These are phyloP conservation scores for Oligia fasciuncula DNA, from an alignment of 2,888 invertebrate species.

Conservation along the genomic window DNA sequence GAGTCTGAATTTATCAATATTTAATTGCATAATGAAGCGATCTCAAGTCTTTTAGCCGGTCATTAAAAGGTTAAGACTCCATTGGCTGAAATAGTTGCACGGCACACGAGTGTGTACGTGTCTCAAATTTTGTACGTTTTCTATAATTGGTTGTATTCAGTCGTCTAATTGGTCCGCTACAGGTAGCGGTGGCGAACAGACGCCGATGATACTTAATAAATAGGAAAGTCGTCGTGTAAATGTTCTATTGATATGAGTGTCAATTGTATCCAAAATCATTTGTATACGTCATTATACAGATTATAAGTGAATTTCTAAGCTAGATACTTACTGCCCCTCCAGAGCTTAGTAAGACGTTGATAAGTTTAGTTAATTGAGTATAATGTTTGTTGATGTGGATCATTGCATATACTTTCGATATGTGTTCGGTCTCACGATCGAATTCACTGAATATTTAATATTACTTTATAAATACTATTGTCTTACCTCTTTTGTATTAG, in stretches of 20 bases:
- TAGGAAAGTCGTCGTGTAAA: slow-evolving; percentile 47
- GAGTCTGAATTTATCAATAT: slow-evolving; percentile 39
- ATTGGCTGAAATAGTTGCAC: slow-evolving; percentile 59
- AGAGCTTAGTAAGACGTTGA: slow-evolving; percentile 23
- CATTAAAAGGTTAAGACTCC: slow-evolving; percentile 60
- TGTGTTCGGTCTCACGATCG: neutral
- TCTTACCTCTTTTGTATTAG: slow-evolving; percentile 1
- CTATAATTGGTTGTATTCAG: slow-evolving; percentile 68
- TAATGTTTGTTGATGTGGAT: slow-evolving; percentile 34
- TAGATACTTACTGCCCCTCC: slow-evolving; percentile 32
- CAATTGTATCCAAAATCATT: slow-evolving; percentile 61
- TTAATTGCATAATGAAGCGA: slow-evolving; percentile 63
- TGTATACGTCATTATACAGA: slow-evolving; percentile 44
- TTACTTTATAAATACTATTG: slow-evolving; percentile 5
- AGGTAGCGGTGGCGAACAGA: slow-evolving; percentile 51
- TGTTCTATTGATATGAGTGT: slow-evolving; percentile 48
- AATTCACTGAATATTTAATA: slow-evolving; percentile 13
- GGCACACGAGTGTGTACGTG: slow-evolving; percentile 61
- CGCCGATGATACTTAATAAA: slow-evolving; percentile 49
- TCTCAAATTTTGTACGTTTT: slow-evolving; percentile 64
- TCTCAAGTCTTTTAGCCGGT: slow-evolving; percentile 56
- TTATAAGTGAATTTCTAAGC: slow-evolving; percentile 44
- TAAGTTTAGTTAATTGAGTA: slow-evolving; percentile 39
- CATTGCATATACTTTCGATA: slow-evolving; percentile 17
- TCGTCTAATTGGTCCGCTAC: slow-evolving; percentile 64